Conservation (phyloP, 30 jellyfish, hydroid and myxozoan species). For the Hydractinia echinata region DNA sequence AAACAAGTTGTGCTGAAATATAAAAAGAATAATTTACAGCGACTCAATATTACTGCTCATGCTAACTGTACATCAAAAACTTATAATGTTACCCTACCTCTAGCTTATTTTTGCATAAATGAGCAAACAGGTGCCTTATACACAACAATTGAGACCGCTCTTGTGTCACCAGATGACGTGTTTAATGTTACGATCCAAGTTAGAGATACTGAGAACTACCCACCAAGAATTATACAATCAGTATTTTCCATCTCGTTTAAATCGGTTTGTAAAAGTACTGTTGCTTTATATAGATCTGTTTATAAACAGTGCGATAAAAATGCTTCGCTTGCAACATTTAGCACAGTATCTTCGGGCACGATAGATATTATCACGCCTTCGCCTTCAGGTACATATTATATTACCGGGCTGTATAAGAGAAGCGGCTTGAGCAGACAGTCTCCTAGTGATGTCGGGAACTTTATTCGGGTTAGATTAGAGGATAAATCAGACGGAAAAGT, state of each 20-base stretch:
- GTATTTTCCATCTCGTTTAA: not conserved
- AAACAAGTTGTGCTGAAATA: not conserved
- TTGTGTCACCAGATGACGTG: slow-evolving; percentile 4
- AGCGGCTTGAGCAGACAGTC: not conserved
- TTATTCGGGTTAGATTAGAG: not conserved
- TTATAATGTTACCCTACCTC: not conserved
- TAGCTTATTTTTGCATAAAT: slow-evolving; percentile 1
- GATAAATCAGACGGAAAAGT: not conserved
- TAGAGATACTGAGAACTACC: not conserved
- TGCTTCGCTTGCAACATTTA: not conserved
- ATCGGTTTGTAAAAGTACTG: not conserved
- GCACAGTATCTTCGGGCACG: not conserved
- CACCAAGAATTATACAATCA: not conserved
- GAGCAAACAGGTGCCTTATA: not conserved
- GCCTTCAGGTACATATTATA: not conserved
- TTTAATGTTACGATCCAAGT: not conserved
- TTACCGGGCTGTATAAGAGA: not conserved
- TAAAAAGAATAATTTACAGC: not conserved
- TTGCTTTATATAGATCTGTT: not conserved
- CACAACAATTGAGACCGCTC: not conserved
- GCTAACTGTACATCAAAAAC: slow-evolving; percentile 6
- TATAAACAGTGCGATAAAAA: not conserved
- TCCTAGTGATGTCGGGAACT: not conserved
- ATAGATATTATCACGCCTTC: not conserved
- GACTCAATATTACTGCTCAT: not conserved